phyloP scores from a whole-genome alignment of 2,797 vertebrate species.

The Hyperoplus immaculatus region DNA sequence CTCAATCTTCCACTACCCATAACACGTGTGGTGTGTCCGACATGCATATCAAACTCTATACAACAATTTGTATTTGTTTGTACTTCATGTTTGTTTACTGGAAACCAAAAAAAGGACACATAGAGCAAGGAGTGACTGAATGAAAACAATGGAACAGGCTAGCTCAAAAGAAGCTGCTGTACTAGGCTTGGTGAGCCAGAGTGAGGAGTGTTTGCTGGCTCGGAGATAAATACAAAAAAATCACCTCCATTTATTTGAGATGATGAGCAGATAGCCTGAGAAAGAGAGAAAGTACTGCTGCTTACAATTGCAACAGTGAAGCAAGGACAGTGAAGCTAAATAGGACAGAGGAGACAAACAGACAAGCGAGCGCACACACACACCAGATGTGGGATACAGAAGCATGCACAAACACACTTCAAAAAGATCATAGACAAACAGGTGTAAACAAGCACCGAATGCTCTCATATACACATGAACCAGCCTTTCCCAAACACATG shows the following conservation, averaged over 20 bases:
- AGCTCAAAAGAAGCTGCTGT: constrained; percentile 27
- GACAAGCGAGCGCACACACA: constrained; percentile 2
- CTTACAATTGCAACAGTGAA: constrained; percentile 21
- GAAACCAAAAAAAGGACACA: constrained; percentile 39
- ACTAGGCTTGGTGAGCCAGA: constrained; percentile 28
- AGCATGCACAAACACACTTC: background rate
- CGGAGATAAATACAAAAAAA: constrained; percentile 27
- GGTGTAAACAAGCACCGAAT: constrained; percentile 17
- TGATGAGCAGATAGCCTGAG: constrained; percentile 56
- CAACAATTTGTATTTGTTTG: constrained; percentile 30
- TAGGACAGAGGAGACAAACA: constrained; percentile 40
- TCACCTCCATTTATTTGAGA: constrained; percentile 34
- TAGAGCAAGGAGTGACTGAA: constrained; percentile 36
- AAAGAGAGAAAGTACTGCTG: constrained; percentile 25
- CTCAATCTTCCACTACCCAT: constrained; percentile 43
- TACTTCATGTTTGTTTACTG: constrained; percentile 51
- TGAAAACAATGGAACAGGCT: constrained; percentile 51
- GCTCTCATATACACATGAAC: constrained; percentile 8
- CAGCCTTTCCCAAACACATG: constrained; percentile 21
- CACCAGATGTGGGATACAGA: constrained; percentile 6
- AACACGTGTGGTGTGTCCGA: constrained; percentile 29
- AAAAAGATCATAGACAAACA: constrained; percentile 27
- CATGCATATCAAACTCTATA: constrained; percentile 38
- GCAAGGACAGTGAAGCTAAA: constrained; percentile 31
- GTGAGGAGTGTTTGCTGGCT: background rate